phyloP scores from a whole-genome alignment of 2,113 vertebrate species.

The Alces alces region DNA sequence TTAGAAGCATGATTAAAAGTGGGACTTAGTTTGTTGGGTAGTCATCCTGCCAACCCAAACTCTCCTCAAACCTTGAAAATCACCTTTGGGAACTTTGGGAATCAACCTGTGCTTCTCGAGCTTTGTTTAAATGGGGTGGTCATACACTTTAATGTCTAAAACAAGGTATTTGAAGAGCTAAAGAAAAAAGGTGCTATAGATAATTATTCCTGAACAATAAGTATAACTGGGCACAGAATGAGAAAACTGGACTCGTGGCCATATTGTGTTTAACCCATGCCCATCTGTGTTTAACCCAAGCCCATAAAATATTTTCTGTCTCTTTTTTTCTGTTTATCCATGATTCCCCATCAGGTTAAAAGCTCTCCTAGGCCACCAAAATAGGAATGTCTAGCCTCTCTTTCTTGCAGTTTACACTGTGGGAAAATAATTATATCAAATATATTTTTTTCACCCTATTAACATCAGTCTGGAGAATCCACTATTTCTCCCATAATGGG shows the following conservation, averaged over 20 bases:
- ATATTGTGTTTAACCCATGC: not conserved
- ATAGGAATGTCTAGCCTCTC: not conserved
- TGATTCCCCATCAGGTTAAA: not conserved
- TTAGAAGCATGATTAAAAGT: not conserved
- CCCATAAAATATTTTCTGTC: not conserved
- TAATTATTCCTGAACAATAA: not conserved
- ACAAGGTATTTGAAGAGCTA: not conserved
- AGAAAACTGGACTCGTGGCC: not conserved
- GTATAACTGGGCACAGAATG: not conserved
- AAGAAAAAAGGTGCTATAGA: not conserved
- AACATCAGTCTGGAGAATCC: not conserved
- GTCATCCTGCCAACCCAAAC: not conserved
- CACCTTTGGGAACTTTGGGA: not conserved
- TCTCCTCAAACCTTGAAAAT: not conserved
- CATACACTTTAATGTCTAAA: not conserved
- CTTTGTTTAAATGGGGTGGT: not conserved
- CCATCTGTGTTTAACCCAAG: not conserved
- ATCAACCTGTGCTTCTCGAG: not conserved
- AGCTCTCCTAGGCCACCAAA: not conserved
- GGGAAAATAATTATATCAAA: not conserved
- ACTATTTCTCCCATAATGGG: not conserved
- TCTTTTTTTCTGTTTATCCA: not conserved
- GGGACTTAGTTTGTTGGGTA: not conserved
- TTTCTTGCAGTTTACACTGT: not conserved
- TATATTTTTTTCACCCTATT: not conserved